These are phyloP conservation scores for Oreohelix idahoensis DNA, from an alignment of 1,140 invertebrate genomes.

Conservation along the genomic window DNA sequence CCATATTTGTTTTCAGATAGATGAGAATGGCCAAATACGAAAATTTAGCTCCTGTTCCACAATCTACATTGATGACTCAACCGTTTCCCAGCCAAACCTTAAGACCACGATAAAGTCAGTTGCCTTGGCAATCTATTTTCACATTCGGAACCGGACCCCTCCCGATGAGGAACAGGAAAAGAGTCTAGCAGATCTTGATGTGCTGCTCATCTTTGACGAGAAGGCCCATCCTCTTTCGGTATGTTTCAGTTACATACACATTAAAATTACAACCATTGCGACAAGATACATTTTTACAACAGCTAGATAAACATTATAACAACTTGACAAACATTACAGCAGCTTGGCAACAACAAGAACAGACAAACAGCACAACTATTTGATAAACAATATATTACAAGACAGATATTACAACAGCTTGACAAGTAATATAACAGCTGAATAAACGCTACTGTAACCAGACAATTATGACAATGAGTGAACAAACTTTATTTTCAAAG, in stretches of 20 bases:
- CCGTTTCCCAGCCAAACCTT: conserved; percentile 98
- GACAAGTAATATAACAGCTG: no score
- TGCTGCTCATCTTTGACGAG: conserved; percentile 98
- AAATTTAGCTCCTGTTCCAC: conserved; percentile 97
- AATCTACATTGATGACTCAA: conserved; percentile 89
- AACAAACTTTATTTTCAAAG: no score
- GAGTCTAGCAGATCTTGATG: conserved; percentile 34
- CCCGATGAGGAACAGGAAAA: conserved; percentile 55
- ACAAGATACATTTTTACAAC: no score
- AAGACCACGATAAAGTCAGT: conserved; percentile 99
- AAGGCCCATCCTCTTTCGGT: conserved; percentile 94
- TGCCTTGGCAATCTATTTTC: conserved; percentile 98
- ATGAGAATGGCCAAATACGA: conserved; percentile 73
- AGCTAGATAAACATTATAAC: no score
- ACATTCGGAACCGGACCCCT: conserved; percentile 94
- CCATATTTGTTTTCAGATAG: conserved; percentile 44
- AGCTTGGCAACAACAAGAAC: no score
- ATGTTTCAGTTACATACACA: no score
- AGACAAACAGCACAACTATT: no score
- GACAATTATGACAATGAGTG: no score
- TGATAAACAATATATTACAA: no score
- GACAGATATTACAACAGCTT: no score
- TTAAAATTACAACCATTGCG: no score
- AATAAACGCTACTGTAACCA: no score
- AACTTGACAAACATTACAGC: not conserved